phyloP scores from a whole-genome alignment of 1,140 invertebrate genomes.

The Drosophila ananassae region DNA sequence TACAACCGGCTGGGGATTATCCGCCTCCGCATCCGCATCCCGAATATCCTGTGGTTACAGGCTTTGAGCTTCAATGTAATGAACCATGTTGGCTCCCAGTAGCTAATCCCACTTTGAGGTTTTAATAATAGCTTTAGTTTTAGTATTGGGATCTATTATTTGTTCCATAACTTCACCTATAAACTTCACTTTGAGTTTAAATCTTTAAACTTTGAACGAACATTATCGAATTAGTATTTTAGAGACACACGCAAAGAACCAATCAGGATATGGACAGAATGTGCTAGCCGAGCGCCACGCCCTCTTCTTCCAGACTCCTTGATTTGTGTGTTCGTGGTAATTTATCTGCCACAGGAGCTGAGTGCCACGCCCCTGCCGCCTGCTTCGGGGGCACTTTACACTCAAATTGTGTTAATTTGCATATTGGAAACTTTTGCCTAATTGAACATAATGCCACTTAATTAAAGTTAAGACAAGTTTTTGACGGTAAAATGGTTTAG shows the following conservation, averaged over 20 bases:
- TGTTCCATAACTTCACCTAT: no score
- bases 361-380: constrained; percentile 7
- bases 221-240: background rate
- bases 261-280: constrained; percentile 33
- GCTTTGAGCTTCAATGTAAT: constrained; percentile 21
- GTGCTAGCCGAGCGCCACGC: constrained; percentile 35
- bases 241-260: background rate
- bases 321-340: constrained; percentile 63
- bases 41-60: constrained; percentile 10
- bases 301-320: constrained; percentile 36
- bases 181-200: no score
- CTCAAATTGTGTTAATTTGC: constrained; percentile 79
- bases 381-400: constrained; percentile 30
- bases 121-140: constrained; percentile 8
- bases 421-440: constrained; percentile 80
- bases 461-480: constrained; percentile 79
- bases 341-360: constrained; percentile 61
- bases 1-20: constrained; percentile 4
- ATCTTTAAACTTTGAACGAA: no score
- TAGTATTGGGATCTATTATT: background rate
- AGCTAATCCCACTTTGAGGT: constrained; percentile 24
- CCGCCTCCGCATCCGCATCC: constrained; percentile 8
- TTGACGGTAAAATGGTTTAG: constrained; percentile 32
- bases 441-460: constrained; percentile 81
- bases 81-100: constrained; percentile 25